phyloP scores from a whole-genome alignment of 2,888 invertebrate genomes.

The Caenorhabditis sp. region DNA sequence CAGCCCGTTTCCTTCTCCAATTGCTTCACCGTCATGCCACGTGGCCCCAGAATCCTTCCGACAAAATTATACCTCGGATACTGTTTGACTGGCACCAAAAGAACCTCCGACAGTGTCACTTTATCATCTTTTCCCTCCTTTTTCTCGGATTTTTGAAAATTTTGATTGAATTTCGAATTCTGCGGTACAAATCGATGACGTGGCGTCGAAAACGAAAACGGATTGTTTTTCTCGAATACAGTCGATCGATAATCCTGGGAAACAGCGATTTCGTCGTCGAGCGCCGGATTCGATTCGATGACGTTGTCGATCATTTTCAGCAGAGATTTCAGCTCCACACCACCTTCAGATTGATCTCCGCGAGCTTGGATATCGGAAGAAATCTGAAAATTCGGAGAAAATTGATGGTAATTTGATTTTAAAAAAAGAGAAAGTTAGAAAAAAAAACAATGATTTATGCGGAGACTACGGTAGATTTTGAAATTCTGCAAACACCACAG shows the following conservation, averaged over 20 bases:
- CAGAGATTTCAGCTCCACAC: conserved; percentile 44
- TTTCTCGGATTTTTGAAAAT: neutral
- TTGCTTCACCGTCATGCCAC: conserved; percentile 99
- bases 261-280: neutral
- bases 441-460: neutral
- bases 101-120: conserved; percentile 34
- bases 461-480: conserved; percentile 2
- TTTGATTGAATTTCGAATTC: neutral
- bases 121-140: neutral
- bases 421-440: neutral
- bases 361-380: neutral
- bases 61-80: conserved; percentile 94
- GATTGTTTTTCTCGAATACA: neutral
- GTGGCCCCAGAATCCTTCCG: conserved; percentile 97
- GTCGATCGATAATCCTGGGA: neutral
- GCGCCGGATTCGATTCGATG: conserved; percentile 32
- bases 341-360: conserved; percentile 35
- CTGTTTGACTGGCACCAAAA: conserved; percentile 54
- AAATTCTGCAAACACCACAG: neutral
- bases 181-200: neutral
- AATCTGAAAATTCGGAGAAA: conserved; percentile 9
- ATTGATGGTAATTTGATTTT: neutral
- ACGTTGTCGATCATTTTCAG: conserved; percentile 42
- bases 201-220: too few relatives aligned
- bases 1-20: conserved; percentile 99